Evolutionary conservation across 2,113 vertebrate genomes (phyloP).

Genomic region (Synchiropus splendidus): DNA sequence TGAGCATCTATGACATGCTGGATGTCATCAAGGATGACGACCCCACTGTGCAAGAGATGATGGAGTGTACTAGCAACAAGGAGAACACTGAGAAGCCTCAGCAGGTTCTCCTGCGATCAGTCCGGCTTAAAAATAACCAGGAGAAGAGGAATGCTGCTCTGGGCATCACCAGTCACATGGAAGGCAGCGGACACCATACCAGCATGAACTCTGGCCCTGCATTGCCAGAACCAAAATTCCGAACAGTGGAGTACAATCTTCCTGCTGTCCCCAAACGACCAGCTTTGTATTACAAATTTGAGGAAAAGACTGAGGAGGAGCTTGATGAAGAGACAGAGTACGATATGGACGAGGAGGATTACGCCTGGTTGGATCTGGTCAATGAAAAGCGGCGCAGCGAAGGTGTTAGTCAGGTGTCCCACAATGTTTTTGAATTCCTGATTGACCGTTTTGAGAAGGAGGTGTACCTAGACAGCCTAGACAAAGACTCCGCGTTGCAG

Average conservation of each 20-base stretch:
- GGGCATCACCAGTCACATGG: slow-evolving; percentile 57
- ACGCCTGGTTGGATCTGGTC: slow-evolving; percentile 90
- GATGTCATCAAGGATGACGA: slow-evolving; percentile 87
- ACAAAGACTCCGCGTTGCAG: slow-evolving; percentile 76
- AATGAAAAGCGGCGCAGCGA: slow-evolving; percentile 85
- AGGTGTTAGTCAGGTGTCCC: slow-evolving; percentile 82
- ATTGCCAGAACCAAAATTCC: slow-evolving; percentile 80
- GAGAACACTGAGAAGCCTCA: slow-evolving; percentile 85
- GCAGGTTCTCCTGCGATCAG: slow-evolving; percentile 74
- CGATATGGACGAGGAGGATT: slow-evolving; percentile 98
- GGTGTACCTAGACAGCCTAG: slow-evolving; percentile 82
- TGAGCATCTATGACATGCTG: slow-evolving; percentile 89
- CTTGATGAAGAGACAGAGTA: slow-evolving; percentile 94
- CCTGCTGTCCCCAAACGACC: slow-evolving; percentile 81
- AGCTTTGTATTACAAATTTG: slow-evolving; percentile 77
- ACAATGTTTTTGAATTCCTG: slow-evolving; percentile 92
- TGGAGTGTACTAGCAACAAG: slow-evolving; percentile 94
- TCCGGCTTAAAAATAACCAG: slow-evolving; percentile 79
- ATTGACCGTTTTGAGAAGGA: slow-evolving; percentile 97
- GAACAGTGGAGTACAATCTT: slow-evolving; percentile 88
- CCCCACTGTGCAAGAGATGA: slow-evolving; percentile 88
- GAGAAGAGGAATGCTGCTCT: slow-evolving; percentile 80
- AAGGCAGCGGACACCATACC: slow-evolving; percentile 52
- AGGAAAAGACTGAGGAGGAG: slow-evolving; percentile 88
- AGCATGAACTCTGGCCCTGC: slow-evolving; percentile 56